Conservation (phyloP, 2,888 invertebrate species). For the Apotomis turbidana region DNA sequence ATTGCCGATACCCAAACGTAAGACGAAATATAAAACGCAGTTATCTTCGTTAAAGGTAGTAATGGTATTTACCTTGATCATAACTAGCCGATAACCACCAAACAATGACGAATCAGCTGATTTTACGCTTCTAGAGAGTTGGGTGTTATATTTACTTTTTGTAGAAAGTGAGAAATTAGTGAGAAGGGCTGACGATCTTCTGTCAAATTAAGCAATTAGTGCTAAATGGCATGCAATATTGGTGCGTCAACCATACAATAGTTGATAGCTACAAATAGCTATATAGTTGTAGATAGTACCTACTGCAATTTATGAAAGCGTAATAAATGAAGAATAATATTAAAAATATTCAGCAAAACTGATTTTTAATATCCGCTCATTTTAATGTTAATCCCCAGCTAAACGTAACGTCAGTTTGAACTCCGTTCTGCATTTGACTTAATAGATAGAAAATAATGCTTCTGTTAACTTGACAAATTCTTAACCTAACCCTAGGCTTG, state of each 20-base stretch:
- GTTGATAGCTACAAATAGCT: background rate
- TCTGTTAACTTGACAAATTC: too few relatives aligned
- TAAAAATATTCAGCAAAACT: too few relatives aligned
- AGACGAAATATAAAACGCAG: background rate
- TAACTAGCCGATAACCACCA: conserved; percentile 4
- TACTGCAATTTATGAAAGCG: conserved; percentile 18
- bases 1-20: background rate
- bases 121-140: conserved; percentile 31
- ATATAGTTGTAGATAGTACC: background rate
- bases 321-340: background rate
- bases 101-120: conserved; percentile 33
- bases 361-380: too few relatives aligned
- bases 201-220: conserved; percentile 19
- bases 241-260: background rate
- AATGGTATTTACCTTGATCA: background rate
- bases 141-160: conserved; percentile 38
- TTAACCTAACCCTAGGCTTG: too few relatives aligned
- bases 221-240: background rate
- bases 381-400: too few relatives aligned
- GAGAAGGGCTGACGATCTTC: conserved; percentile 18
- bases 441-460: too few relatives aligned
- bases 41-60: background rate
- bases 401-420: too few relatives aligned
- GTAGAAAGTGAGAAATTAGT: conserved; percentile 35
- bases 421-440: too few relatives aligned